Conservation (phyloP, 2,888 invertebrate genomes). For the Xylocampa areola region DNA sequence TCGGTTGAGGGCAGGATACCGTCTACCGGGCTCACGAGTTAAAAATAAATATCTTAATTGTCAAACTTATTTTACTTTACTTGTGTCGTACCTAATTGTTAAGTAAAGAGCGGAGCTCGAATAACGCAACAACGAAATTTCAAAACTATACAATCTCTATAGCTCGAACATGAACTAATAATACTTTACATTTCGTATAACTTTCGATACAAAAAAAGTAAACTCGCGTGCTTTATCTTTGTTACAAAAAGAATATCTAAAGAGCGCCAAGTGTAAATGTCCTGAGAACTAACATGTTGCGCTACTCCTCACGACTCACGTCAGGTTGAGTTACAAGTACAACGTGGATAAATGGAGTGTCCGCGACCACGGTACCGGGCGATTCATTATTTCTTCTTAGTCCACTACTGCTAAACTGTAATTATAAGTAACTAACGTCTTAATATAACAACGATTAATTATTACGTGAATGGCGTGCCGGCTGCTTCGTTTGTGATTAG, state of each 20-base stretch:
- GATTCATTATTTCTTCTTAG: slow-evolving; percentile 38
- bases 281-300: slow-evolving; percentile 46
- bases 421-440: slow-evolving; percentile 32
- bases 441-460: slow-evolving; percentile 30
- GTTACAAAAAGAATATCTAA: slow-evolving; percentile 15
- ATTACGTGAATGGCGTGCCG: slow-evolving; percentile 3
- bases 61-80: too few species aligned
- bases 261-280: slow-evolving; percentile 23
- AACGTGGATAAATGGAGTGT: slow-evolving; percentile 49
- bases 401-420: slow-evolving; percentile 22
- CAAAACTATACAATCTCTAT: too few species aligned
- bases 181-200: background rate
- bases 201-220: background rate
- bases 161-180: too few species aligned
- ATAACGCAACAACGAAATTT: too few species aligned
- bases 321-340: slow-evolving; percentile 42
- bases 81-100: too few species aligned
- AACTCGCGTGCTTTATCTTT: background rate
- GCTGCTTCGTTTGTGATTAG: slow-evolving; percentile 8
- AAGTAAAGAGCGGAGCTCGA: too few species aligned
- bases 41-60: too few species aligned
- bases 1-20: too few species aligned
- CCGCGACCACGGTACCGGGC: slow-evolving; percentile 25
- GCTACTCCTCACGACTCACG: slow-evolving; percentile 19
- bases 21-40: too few species aligned